Base-by-base conservation (phyloP, 2,888 invertebrate species). In the Plusia festucae region DNA sequence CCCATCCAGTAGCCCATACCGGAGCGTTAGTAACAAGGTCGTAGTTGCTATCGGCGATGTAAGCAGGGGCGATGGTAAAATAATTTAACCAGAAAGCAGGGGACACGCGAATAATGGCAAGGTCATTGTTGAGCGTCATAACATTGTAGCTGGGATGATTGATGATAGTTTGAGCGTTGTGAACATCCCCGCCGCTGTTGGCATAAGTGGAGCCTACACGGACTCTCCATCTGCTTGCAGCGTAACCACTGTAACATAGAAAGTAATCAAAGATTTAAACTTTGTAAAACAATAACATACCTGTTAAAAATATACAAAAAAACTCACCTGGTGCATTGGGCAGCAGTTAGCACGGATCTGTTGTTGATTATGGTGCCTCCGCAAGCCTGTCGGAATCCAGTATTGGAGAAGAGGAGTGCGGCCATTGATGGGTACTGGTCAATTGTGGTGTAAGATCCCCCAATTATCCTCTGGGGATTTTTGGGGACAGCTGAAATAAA, bases 1-100 rank as follows among this genome's bases (percentile, higher is more conserved):
- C 89, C 89, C 89, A 90, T 67, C 89, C 89, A 16, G 87, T 64
- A 44, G 87, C 86, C 84, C 82, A 86, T 0, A 88, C 86, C 15
- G 73, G 70, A 59, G 79, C 69, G 58, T 88, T 85, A 59, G 86
- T 86, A 24, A 44, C 71, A 4, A 86, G 57, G 49, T 75, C 71
- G 72, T 88, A 89, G 62, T 81, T 86, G 15, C 82, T 5, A 3
- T 86, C 85, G 30, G 89, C 85, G 24, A 88, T 83, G 11, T 60
- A 63, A 4, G 58, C 88, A 0, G 9, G 30, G 9, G 84, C 65
- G 4, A 65, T 65, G 0, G 83, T 78, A 6, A 55, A 54, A 27
- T 73, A 78, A 49, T 56, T 79, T 18, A 70, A 71, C 0, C 15
- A 56, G n/a, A 87, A 78, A 27, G 32, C 65, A 15, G 70, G 40